These are phyloP conservation scores for Tipula unca DNA, from an alignment of 2,888 invertebrate species.

Conservation along the genomic window DNA sequence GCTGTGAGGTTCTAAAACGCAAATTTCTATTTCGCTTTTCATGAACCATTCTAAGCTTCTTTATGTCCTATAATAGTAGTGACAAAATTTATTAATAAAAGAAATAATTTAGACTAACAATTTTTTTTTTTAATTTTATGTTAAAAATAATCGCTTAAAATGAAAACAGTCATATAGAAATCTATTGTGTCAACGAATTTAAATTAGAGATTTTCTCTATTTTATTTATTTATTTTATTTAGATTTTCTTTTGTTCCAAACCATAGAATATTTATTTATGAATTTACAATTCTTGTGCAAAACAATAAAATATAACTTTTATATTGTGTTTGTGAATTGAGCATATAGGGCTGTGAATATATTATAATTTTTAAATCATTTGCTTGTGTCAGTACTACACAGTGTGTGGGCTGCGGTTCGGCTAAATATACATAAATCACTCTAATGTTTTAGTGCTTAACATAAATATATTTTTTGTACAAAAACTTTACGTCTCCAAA, in stretches of 20 bases:
- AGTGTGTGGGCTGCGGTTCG: too few relatives aligned
- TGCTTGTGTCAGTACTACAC: background rate
- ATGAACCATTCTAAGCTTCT: too few relatives aligned
- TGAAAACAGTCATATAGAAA: background rate
- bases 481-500: too few relatives aligned
- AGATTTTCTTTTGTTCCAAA: background rate
- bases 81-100: too few relatives aligned
- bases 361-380: background rate
- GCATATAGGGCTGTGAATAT: background rate
- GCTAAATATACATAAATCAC: too few relatives aligned
- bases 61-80: too few relatives aligned
- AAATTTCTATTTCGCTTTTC: too few relatives aligned
- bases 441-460: too few relatives aligned
- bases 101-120: too few relatives aligned
- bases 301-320: background rate
- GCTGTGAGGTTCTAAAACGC: too few relatives aligned
- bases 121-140: background rate
- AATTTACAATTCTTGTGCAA: background rate
- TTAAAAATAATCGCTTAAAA: background rate
- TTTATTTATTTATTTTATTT: background rate
- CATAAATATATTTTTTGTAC: too few relatives aligned
- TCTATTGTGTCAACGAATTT: background rate
- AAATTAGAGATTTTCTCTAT: background rate
- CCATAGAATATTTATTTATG: background rate
- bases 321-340: background rate